Conservation (phyloP, 1,140 invertebrate species). For the Lordiphosa stackelbergi region DNA sequence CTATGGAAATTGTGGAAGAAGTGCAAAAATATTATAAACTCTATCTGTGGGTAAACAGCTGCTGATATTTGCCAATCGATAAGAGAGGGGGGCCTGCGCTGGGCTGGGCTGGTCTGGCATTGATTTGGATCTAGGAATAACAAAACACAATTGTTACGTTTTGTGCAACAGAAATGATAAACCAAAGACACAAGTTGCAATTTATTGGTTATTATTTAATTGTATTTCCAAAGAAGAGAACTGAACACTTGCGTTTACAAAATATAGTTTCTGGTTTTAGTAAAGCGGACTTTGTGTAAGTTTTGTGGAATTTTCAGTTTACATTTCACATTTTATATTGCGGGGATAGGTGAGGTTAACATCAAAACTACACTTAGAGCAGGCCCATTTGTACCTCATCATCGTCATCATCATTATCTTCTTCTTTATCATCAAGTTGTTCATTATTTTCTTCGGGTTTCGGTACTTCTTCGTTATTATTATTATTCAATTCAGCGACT, state of each 20-base stretch:
- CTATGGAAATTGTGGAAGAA: not conserved
- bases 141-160: constrained; percentile 11
- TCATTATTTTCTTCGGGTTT: constrained; percentile 5
- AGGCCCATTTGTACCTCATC: constrained; percentile 76
- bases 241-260: constrained; percentile 55
- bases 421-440: constrained; percentile 9
- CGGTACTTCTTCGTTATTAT: constrained; percentile 5
- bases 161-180: constrained; percentile 9
- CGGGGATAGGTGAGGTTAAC: constrained; percentile 12
- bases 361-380: constrained; percentile 43
- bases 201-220: constrained; percentile 28
- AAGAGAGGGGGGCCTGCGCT: constrained; percentile 19
- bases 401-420: constrained; percentile 65
- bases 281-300: no score
- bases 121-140: constrained; percentile 49
- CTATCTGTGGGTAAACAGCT: constrained; percentile 60
- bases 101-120: constrained; percentile 47
- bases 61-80: constrained; percentile 67
- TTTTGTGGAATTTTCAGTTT: constrained; percentile 17
- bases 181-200: constrained; percentile 61
- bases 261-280: constrained; percentile 29
- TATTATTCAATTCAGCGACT: constrained; percentile 8
- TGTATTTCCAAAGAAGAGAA: constrained; percentile 36
- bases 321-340: constrained; percentile 32
- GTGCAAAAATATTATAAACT: constrained; percentile 36